phyloP scores from a whole-genome alignment of 2,888 invertebrate genomes.

The Serripes groenlandicus region DNA sequence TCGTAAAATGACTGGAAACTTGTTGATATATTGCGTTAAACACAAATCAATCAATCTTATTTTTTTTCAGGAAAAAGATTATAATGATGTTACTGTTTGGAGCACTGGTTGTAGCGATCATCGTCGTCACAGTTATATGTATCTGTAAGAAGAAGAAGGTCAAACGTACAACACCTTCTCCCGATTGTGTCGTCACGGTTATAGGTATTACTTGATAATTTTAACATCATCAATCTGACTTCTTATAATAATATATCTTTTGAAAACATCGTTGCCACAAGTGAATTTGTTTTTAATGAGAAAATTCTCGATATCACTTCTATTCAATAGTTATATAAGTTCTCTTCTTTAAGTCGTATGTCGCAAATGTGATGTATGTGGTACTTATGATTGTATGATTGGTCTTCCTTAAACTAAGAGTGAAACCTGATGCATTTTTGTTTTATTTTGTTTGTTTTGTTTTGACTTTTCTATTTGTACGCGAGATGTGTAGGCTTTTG shows the following conservation, averaged over 20 bases:
- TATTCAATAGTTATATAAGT: too few relatives aligned
- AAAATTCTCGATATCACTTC: too few relatives aligned
- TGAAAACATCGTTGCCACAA: neutral
- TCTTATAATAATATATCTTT: neutral
- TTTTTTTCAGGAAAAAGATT: neutral
- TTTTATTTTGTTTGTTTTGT: too few relatives aligned
- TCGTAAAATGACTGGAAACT: neutral
- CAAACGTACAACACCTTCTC: conserved; percentile 6
- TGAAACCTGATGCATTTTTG: too few relatives aligned
- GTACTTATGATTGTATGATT: too few relatives aligned
- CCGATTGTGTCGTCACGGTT: neutral
- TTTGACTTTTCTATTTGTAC: too few relatives aligned
- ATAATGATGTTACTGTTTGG: neutral
- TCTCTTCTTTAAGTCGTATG: too few relatives aligned
- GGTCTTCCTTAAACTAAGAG: too few relatives aligned
- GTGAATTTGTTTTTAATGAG: neutral
- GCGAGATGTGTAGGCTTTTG: too few relatives aligned
- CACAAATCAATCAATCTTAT: neutral
- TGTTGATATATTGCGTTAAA: neutral
- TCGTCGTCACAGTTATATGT: neutral
- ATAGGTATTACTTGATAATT: too few relatives aligned
- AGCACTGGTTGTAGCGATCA: neutral
- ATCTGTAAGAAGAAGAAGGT: conserved; percentile 19
- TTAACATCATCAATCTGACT: neutral
- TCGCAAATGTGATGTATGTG: too few relatives aligned